Evolutionary conservation across 2,113 vertebrate species (phyloP), one percentile per base, ranked within the genome.

Genomic region (Opisthocomus hoazin): DNA sequence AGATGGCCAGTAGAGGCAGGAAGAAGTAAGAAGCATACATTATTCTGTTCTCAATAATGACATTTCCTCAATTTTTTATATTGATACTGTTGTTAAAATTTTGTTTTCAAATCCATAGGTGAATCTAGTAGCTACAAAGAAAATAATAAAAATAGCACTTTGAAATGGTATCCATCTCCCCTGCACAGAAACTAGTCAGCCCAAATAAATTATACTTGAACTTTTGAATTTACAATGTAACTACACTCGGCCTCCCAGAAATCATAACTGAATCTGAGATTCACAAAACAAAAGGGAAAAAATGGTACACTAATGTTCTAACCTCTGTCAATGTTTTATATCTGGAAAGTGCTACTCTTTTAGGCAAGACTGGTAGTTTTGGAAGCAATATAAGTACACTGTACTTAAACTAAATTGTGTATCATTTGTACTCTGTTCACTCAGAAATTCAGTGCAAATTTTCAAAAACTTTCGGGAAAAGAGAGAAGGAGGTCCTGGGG

Each of bases 401-500:
- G 26, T 24, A 65, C 54, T 93, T 92, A 87, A 89, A 73, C 70
- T 83, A 78, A 90, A 65, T 9, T 91, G 54, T 66, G 19, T 74
- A 66, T 82, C n/a, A 46, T 68, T 78, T 12, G 36, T 78, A 79
- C 50, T 94, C 79, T 94, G 36, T 45, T 73, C 57, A 85, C 77
- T 92, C 83, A 97, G 94, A 94, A 96, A 91, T 66, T 63, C 19
- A 45, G 14, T 0, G 1, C 61, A 93, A 89, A 93, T 89, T 84
- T 84, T 90, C 77, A 92, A 79, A 94, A 84, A 70, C 32, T 76
- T 96, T 43, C 93, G 56, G 91, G 58, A 91, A 93, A 94, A 91
- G 80, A 87, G 81, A 94, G 85, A 84, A 94, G n/a, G n/a, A n/a
- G n/a, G n/a, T n/a, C n/a, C n/a, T n/a, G n/a, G n/a, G n/a, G n/a